A percentile compares a stretch with the other conserved stretches of the same genome.
phyloP scores from a whole-genome alignment of 1,140 invertebrate genomes.

The Drosophila novamexicana region DNA sequence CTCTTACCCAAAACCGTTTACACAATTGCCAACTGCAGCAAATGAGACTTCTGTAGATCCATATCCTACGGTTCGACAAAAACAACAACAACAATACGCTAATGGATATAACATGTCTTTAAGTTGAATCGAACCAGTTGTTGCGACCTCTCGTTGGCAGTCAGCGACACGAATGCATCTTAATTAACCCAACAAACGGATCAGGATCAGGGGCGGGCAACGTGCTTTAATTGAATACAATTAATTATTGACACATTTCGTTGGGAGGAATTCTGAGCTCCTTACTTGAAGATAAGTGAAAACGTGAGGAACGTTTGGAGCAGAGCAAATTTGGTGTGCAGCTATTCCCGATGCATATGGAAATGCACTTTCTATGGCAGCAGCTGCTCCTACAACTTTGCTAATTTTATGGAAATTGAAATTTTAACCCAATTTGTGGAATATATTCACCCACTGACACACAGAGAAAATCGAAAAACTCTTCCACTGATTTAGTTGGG shows the following conservation, averaged over 20 bases:
- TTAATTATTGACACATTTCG: conserved; percentile 83
- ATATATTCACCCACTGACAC: conserved; percentile 34
- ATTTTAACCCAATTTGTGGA: conserved; percentile 62
- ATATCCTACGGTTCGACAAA: conserved; percentile 29
- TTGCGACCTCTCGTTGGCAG: conserved; percentile 39
- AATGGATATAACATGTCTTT: conserved; percentile 61
- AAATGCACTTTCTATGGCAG: conserved; percentile 66
- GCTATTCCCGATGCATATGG: conserved; percentile 50
- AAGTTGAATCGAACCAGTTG: conserved; percentile 17
- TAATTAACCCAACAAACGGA: conserved; percentile 55
- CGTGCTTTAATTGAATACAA: conserved; percentile 79
- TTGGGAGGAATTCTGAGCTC: conserved; percentile 35
- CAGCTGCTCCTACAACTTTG: conserved; percentile 26
- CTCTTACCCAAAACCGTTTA: conserved; percentile 78
- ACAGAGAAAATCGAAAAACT: background rate
- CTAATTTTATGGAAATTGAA: conserved; percentile 59
- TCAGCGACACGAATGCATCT: conserved; percentile 67
- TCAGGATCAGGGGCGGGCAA: conserved; percentile 10
- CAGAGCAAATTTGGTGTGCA: conserved; percentile 39
- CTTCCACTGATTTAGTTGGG: background rate
- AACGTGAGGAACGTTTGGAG: conserved; percentile 54
- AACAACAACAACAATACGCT: conserved; percentile 19
- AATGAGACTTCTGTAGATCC: conserved; percentile 47
- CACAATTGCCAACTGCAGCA: conserved; percentile 47
- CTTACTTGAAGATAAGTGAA: conserved; percentile 44